Evolutionary conservation across 2,888 invertebrate genomes (phyloP), one percentile per base, ranked within the genome.

Genomic region (Altica lythri): DNA sequence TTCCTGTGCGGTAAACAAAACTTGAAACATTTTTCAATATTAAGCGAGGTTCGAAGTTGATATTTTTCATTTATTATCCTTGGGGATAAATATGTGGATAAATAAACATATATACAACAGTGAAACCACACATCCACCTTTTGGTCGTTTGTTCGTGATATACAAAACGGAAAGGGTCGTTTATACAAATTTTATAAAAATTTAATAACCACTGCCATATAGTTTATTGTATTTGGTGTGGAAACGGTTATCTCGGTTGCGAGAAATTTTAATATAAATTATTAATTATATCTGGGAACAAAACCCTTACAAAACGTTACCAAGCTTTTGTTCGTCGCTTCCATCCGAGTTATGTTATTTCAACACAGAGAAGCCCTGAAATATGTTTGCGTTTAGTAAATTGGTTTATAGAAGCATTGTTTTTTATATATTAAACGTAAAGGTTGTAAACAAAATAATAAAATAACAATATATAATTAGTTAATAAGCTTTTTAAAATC

Each of bases 171-270:
- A 14, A 34, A 9, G 34, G 34, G 34, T 34, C 34, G 6, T 34
- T 34, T 16, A 8, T 34, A 34, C n/a, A 34, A 34, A 19, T 49
- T 49, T 40, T 16, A 19, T 19, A 49, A 49, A 49, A 40, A 38
- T 38, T 38, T 29, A 38, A 29, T 29, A 48, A 27, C 48, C 27
- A 2, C 35, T 9, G 16, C n/a, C 48, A 22, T 46, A 45, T 30
- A 46, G 42, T 47, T 35, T 47, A 43, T 53, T 53, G 22, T 43
- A 53, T 35, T 47, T 35, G 22, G 34, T 52, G 37, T 46, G 40
- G 37, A 35, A 34, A 52, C 40, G 19, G 38, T 46, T 45, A 30
- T 40, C 22, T 38, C 38, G 38, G 38, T 40, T 29, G 30, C 30
- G 37, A 18, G 18, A 48, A 48, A 30, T 35, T 17, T 22, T 29